Conservation (phyloP, 2,113 vertebrate species). For the Plectropomus leopardus region DNA sequence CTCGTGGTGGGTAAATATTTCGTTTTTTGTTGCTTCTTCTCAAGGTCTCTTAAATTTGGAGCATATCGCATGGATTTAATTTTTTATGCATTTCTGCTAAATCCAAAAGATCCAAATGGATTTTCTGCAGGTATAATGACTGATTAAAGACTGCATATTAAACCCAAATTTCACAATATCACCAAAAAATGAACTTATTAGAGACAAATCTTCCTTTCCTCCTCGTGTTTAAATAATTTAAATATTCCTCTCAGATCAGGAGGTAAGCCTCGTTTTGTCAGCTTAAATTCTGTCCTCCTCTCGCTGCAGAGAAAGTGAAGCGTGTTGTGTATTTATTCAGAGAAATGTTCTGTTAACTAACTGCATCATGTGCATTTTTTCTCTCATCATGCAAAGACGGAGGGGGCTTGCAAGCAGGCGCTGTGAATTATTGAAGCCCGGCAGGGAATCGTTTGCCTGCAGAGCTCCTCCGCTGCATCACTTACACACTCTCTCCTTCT, state of each 20-base stretch:
- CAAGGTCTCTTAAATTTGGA: not conserved
- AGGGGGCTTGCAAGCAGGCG: constrained; percentile 20
- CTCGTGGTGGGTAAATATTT: not conserved
- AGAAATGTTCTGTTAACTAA: constrained; percentile 27
- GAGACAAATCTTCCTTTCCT: too few species aligned
- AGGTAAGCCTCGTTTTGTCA: not conserved
- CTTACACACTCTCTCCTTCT: not conserved
- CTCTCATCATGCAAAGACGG: constrained; percentile 35
- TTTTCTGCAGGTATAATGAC: not conserved
- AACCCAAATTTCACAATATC: not conserved
- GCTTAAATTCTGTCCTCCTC: not conserved
- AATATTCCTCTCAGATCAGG: not conserved
- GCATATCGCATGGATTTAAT: not conserved
- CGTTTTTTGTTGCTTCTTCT: not conserved
- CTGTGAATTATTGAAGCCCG: constrained; percentile 72
- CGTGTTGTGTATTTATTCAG: constrained; percentile 27
- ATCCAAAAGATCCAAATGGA: not conserved
- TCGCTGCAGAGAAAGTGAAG: not conserved
- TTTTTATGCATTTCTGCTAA: not conserved
- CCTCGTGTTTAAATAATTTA: not conserved
- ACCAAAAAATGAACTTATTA: too few species aligned
- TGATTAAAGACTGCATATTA: not conserved
- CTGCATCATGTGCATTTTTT: not conserved
- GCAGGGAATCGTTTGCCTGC: constrained; percentile 23
- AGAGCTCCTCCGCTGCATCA: constrained; percentile 29